Base-by-base conservation (phyloP, 2,113 vertebrate species). In the Paramisgurnus dabryanus region DNA sequence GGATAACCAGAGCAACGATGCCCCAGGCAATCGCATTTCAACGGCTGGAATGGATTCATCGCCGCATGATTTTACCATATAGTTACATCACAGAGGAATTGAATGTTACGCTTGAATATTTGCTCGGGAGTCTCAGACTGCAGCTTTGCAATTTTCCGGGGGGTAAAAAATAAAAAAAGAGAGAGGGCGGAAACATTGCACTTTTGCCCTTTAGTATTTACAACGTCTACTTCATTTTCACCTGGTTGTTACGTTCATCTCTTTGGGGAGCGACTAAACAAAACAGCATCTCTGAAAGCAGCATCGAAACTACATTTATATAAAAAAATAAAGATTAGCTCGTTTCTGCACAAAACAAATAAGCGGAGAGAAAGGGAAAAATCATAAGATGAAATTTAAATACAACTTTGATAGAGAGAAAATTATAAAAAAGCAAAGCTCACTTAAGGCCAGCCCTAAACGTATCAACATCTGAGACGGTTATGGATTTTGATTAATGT, bases 371-470 rank as follows among this genome's bases (percentile, higher is more conserved):
- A 60, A 57, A 67, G 13, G 40, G 4, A 17, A 63, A 66, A 67
- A 7, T 15, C 12, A 55, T 12, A 15, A 5, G 53, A 84, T 55
- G 82, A 73, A 67, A 80, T 67, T 64, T 3, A 39, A 47, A 77
- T 81, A 69, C n/a, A 78, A 61, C 68, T 82, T 22, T 22, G 22
- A 22, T 22, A 22, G 22, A 77, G 63, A 63, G 86, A 69, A 3
- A 43, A 72, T 65, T 84, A 49, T 82, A 79, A 79, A 82, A 47
- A 76, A 53, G 60, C 5, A 57, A 82, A 88, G 66, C 58, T 86
- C 87, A 86, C 85, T 89, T 84, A 87, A 86, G 68, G 85, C 65
- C 74, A 84, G 76, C 83, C 83, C 78, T 82, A 86, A 78, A 87
- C 79, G 76, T 55, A n/a, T 81, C 8, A 17, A 74, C 17, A 60